Percentiles rank a stretch among this genome's conserved stretches.
These are phyloP conservation scores for Heterotilapia buettikoferi DNA, from an alignment of 2,113 vertebrate species.

Conservation along the genomic window DNA sequence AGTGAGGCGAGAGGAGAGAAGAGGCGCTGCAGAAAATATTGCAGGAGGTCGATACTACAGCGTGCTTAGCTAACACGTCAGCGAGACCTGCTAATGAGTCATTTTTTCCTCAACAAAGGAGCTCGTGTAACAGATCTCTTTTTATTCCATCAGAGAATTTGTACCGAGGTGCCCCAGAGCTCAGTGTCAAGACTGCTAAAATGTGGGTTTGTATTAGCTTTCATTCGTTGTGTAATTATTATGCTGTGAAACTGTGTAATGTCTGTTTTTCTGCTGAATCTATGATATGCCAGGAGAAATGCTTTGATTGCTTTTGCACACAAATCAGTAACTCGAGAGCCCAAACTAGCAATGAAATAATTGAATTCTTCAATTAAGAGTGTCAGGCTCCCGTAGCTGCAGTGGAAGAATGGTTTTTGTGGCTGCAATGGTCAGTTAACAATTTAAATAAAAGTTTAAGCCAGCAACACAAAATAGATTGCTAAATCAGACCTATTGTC, in stretches of 20 bases:
- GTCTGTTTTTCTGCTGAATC: background rate
- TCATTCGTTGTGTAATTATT: background rate
- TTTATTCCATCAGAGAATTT: background rate
- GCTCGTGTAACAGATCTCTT: background rate
- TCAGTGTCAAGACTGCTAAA: background rate
- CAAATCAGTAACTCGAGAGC: background rate
- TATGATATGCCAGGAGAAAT: background rate
- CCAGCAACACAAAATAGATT: background rate
- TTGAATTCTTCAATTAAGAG: background rate
- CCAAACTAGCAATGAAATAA: background rate
- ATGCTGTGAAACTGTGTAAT: background rate
- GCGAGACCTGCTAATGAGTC: background rate
- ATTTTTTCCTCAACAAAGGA: background rate
- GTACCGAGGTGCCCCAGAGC: background rate
- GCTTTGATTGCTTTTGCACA: background rate
- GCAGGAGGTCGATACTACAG: background rate
- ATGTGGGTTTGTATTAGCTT: background rate
- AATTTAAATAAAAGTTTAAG: background rate
- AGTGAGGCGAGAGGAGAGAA: background rate
- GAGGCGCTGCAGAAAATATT: conserved; percentile 6
- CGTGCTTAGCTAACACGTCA: background rate
- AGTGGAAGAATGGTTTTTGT: background rate
- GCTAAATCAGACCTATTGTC: background rate
- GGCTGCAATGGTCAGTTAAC: background rate
- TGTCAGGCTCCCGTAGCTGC: background rate